Evolutionary conservation across 2,888 invertebrate species (phyloP), one percentile per base, ranked within the genome.

Genomic region (Elysia crispata): DNA sequence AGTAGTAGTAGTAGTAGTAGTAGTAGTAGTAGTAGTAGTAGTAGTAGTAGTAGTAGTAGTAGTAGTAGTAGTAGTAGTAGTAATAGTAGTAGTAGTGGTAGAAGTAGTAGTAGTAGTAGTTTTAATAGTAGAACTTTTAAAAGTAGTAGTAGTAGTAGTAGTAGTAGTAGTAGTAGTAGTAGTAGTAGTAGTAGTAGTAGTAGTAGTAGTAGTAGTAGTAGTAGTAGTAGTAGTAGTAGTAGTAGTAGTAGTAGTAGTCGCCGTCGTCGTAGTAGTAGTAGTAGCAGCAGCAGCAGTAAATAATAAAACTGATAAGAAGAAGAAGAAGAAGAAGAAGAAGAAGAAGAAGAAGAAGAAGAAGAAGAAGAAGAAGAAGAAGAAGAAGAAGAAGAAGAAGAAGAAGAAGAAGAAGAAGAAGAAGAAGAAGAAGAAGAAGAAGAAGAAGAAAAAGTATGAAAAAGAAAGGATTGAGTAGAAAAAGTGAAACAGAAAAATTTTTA

Each of bases 311-410:
- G 41, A 41, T 6, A 11, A 41, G 11, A 41, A 41, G 11, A 41
- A 41, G 41, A 41, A 11, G 41, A 41, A 41, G 41, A 66, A 23
- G 67, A 66, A 66, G 67, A 66, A 66, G 67, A 23, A 66, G 67
- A 66, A 66, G 67, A 66, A 66, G 67, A 66, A 66, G 67, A 66
- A 66, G 67, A 66, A 66, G 67, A 66, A 66, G 67, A 66, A 66
- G 67, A 66, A 66, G 67, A 66, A 66, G 67, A 66, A 66, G 67
- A 66, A 66, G 67, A 23, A 66, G 67, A 23, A 66, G 67, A 23
- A 66, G 67, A 23, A 66, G 67, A 23, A 66, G 67, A 23, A 66
- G 67, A 18, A 66, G 67, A 18, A 66, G 30, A 18, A 66, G 67
- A 18, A 66, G 67, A 60, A 60, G 25, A 15, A 60, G 25, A 15